phyloP scores from a whole-genome alignment of 2,797 vertebrate genomes.

The Galaxias olidus region DNA sequence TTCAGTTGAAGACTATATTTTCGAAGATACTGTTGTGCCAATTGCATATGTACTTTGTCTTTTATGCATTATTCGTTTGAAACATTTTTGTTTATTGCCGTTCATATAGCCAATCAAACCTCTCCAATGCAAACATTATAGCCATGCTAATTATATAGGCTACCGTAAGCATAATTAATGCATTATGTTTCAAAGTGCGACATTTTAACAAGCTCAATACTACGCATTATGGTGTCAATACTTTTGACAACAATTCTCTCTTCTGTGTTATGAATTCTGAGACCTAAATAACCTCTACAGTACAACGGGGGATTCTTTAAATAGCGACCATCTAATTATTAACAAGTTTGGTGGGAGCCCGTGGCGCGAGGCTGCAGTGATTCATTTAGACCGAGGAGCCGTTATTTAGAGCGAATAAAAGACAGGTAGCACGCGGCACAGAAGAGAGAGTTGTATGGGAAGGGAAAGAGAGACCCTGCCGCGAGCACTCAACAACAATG shows the following conservation, averaged over 20 bases:
- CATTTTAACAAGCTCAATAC: neutral
- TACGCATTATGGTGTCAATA: neutral
- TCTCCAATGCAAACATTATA: neutral
- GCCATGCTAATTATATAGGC: neutral
- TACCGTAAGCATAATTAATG: neutral
- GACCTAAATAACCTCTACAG: conserved; percentile 10
- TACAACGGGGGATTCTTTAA: conserved; percentile 14
- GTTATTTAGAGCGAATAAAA: conserved; percentile 27
- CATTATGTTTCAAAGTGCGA: neutral
- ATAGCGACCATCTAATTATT: conserved; percentile 21
- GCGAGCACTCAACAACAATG: conserved; percentile 66
- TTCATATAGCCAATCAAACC: too few species aligned
- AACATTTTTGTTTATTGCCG: too few species aligned
- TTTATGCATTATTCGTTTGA: too few species aligned
- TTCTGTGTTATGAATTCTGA: neutral
- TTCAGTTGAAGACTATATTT: too few species aligned
- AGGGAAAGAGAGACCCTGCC: conserved; percentile 39
- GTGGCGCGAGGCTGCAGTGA: conserved; percentile 1
- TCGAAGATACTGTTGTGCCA: too few species aligned
- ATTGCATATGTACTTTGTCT: too few species aligned
- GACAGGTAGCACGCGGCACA: conserved; percentile 45
- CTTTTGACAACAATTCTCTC: neutral
- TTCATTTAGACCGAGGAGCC: conserved; percentile 16
- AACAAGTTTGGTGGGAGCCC: conserved; percentile 18
- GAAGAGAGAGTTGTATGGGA: conserved; percentile 24